phyloP scores from a whole-genome alignment of 2,888 invertebrate species.

The Baronia brevicornis region DNA sequence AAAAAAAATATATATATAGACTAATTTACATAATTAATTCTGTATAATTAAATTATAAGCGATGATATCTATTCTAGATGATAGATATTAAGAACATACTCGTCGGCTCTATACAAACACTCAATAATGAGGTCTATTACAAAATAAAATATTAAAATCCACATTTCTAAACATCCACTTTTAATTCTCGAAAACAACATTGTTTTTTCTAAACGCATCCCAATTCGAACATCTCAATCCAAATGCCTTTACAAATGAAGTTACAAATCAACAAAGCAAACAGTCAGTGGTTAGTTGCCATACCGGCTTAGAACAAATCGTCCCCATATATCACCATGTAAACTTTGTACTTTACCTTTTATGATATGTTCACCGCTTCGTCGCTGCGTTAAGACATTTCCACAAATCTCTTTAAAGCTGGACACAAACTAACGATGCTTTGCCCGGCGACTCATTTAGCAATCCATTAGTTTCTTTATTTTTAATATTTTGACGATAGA shows the following conservation, averaged over 20 bases:
- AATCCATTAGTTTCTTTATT: no score
- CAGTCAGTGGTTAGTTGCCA: constrained; percentile 30
- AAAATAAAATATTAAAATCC: not conserved
- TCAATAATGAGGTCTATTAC: no score
- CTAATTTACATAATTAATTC: no score
- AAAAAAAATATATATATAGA: no score
- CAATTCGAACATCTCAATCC: constrained; percentile 36
- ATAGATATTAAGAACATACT: no score
- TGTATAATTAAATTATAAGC: no score
- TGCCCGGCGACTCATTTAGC: constrained; percentile 4
- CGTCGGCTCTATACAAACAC: no score
- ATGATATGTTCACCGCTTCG: constrained; percentile 43
- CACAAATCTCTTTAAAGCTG: constrained; percentile 1
- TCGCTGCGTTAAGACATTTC: constrained; percentile 24
- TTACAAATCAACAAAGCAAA: constrained; percentile 48
- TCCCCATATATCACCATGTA: constrained; percentile 39
- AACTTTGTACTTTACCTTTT: constrained; percentile 42
- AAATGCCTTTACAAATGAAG: constrained; percentile 34
- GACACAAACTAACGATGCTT: constrained; percentile 2
- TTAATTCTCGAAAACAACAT: constrained; percentile 3
- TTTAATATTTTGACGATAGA: no score
- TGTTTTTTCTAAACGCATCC: constrained; percentile 11
- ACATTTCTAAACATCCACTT: constrained; percentile 1
- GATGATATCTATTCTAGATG: no score
- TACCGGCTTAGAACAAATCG: constrained; percentile 44